phyloP scores from a whole-genome alignment of 1,140 invertebrate genomes.

The Bombus affinis region DNA sequence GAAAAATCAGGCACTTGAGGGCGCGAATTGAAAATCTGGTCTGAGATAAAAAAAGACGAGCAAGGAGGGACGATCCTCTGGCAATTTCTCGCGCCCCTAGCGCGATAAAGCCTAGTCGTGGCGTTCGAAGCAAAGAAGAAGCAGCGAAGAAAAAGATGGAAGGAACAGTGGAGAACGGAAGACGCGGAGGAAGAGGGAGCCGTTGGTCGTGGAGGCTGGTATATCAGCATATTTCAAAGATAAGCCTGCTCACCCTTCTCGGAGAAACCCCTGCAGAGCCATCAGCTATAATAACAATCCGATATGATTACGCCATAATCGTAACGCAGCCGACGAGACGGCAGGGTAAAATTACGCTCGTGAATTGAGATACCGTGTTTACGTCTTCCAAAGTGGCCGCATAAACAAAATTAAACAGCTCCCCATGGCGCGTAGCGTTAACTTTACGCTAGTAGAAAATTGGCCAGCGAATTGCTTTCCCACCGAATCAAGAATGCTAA shows the following conservation, averaged over 20 bases:
- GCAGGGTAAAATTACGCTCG: constrained; percentile 78
- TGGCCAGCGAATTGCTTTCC: not conserved
- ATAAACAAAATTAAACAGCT: constrained; percentile 83
- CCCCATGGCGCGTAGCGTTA: not conserved
- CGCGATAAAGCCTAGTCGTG: constrained; percentile 63
- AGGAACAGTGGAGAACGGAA: constrained; percentile 5
- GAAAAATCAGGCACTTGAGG: constrained; percentile 54
- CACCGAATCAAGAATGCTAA: no score
- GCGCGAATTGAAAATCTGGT: constrained; percentile 64
- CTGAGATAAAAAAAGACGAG: constrained; percentile 55
- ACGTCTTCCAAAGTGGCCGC: constrained; percentile 80
- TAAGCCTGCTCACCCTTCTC: constrained; percentile 76
- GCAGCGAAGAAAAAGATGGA: constrained; percentile 33
- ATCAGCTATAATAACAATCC: constrained; percentile 83
- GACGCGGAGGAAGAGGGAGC: constrained; percentile 10
- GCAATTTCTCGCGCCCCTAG: constrained; percentile 61
- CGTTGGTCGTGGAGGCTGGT: constrained; percentile 61
- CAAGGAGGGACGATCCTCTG: constrained; percentile 47
- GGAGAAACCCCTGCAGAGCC: constrained; percentile 74
- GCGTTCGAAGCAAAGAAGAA: constrained; percentile 21
- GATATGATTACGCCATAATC: constrained; percentile 83
- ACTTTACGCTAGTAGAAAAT: constrained; percentile 26
- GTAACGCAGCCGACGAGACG: constrained; percentile 74
- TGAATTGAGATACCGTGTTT: constrained; percentile 83
- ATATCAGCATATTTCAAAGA: constrained; percentile 83